A percentile compares a stretch with the other conserved stretches of the same genome.
Conservation (phyloP, 2,113 vertebrate genomes). For the Emydura subglobosa region DNA sequence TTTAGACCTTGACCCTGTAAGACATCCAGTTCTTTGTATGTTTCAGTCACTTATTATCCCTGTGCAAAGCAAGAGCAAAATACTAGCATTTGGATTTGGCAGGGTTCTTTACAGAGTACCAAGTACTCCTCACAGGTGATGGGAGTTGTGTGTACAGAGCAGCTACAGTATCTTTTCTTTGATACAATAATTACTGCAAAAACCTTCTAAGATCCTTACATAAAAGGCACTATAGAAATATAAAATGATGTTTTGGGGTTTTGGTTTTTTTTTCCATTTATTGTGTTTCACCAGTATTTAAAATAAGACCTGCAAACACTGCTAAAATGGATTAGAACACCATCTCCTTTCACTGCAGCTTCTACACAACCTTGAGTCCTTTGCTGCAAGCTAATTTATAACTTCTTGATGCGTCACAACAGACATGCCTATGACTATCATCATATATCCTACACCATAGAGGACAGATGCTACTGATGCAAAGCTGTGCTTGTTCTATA, state of each 20-base stretch:
- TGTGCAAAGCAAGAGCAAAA: neutral
- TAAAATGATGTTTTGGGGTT: slow-evolving; percentile 2
- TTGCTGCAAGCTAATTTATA: neutral
- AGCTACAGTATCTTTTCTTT: neutral
- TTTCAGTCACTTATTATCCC: neutral
- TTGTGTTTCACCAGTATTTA: slow-evolving; percentile 16
- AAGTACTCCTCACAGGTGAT: neutral
- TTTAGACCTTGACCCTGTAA: slow-evolving; percentile 5
- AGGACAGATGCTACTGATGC: neutral
- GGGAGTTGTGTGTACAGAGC: neutral
- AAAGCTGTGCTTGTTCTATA: neutral
- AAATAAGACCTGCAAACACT: slow-evolving; percentile 29
- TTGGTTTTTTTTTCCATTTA: neutral
- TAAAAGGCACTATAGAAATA: neutral
- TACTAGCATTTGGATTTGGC: neutral
- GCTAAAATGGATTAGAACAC: slow-evolving; percentile 10
- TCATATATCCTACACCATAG: neutral
- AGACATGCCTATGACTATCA: neutral
- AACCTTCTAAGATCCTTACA: slow-evolving; percentile 4
- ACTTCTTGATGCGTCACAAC: neutral
- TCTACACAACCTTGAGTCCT: neutral
- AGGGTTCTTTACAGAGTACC: neutral
- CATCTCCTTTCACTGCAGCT: neutral
- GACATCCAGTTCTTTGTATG: neutral
- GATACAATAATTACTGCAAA: neutral